Evolutionary conservation across 1,140 invertebrate species (phyloP).

Genomic region (Drosophila triauraria): DNA sequence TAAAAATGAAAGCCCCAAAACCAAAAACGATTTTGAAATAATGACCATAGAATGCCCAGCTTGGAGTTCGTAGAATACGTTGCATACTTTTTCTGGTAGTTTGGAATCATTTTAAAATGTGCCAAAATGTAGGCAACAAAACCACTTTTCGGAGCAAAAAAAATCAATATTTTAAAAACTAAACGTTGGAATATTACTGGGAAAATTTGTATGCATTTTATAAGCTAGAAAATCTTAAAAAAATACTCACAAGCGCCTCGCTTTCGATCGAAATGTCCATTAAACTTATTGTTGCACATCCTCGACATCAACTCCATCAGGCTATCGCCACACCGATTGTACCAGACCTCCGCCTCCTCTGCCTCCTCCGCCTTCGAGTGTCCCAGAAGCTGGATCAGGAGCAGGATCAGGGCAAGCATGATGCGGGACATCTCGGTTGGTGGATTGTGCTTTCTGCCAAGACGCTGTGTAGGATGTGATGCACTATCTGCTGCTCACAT

Average conservation of each 20-base stretch:
- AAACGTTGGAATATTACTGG: no score
- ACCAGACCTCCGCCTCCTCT: background rate
- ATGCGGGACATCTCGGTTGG: background rate
- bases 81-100: no score
- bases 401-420: background rate
- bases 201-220: no score
- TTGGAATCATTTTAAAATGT: background rate
- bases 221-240: no score
- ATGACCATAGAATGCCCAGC: background rate
- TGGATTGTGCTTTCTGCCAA: background rate
- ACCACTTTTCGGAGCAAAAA: no score
- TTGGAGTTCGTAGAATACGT: background rate
- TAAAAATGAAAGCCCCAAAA: background rate
- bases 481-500: background rate
- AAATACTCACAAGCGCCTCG: slow-evolving; percentile 1
- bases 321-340: slow-evolving; percentile 5
- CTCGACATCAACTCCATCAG: slow-evolving; percentile 4
- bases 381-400: background rate
- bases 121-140: background rate
- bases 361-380: background rate
- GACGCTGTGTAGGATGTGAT: background rate
- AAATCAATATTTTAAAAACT: no score
- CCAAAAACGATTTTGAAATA: slow-evolving; percentile 3
- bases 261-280: slow-evolving; percentile 2
- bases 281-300: slow-evolving; percentile 2